Evolutionary conservation across 1,140 invertebrate genomes (phyloP).

Genomic region (Eulimnadia texana): DNA sequence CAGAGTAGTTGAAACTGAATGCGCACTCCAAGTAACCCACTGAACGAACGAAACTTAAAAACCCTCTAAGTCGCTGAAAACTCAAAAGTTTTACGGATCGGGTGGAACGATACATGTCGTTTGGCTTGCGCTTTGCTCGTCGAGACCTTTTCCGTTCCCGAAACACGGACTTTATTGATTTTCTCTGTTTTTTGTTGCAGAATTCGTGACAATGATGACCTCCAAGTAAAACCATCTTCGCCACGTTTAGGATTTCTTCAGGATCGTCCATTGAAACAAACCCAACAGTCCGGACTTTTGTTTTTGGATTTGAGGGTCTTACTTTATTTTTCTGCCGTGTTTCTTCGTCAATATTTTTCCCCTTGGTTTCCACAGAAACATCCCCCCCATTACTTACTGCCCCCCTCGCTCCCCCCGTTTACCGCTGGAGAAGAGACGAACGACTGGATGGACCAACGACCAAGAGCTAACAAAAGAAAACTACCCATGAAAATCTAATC

Average conservation of each 20-base stretch:
- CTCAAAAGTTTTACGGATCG: not conserved
- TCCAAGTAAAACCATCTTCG: slow-evolving; percentile 62
- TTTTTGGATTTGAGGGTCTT: not conserved
- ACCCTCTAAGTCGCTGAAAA: not conserved
- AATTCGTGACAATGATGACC: slow-evolving; percentile 98
- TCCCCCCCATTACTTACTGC: too few species aligned
- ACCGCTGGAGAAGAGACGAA: too few species aligned
- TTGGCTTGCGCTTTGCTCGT: not conserved
- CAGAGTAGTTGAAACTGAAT: too few species aligned
- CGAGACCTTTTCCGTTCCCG: not conserved
- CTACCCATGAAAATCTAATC: too few species aligned
- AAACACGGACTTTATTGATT: not conserved
- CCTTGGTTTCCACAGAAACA: too few species aligned
- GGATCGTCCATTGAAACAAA: not conserved
- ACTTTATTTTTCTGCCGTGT: not conserved
- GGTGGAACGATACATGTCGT: not conserved
- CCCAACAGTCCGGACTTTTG: not conserved
- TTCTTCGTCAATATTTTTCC: too few species aligned
- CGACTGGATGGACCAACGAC: too few species aligned
- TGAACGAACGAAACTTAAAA: not conserved
- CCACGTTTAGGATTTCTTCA: not conserved
- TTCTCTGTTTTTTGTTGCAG: slow-evolving; percentile 42
- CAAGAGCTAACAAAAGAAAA: too few species aligned
- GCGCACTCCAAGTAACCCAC: too few species aligned
- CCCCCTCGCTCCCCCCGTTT: too few species aligned